A percentile compares a stretch with the other conserved stretches of the same genome.
phyloP scores from a whole-genome alignment of 2,113 vertebrate genomes.

The Pionites leucogaster region DNA sequence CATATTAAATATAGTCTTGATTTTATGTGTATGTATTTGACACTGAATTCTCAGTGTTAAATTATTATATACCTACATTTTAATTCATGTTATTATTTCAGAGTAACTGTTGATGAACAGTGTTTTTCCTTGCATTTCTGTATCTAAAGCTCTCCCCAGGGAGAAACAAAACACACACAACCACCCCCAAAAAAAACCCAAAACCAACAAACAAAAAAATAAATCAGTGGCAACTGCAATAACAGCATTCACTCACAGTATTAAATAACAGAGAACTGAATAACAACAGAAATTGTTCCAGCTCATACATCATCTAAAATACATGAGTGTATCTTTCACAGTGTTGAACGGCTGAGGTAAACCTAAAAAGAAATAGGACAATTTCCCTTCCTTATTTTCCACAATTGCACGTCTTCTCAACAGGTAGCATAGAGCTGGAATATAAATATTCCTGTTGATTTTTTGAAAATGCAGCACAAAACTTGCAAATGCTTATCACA shows the following conservation, averaged over 20 bases:
- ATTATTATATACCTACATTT: background rate
- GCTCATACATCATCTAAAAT: background rate
- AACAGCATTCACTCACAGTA: background rate
- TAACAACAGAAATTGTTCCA: background rate
- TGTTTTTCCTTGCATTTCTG: background rate
- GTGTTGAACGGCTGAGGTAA: background rate
- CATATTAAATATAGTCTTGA: background rate
- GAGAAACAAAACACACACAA: background rate
- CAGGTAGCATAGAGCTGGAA: background rate
- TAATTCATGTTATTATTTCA: background rate
- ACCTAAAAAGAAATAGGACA: background rate
- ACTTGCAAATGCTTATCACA: background rate
- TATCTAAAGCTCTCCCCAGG: background rate
- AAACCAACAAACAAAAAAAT: background rate
- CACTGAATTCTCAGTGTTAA: background rate
- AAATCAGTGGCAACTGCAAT: background rate
- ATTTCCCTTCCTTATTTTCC: background rate
- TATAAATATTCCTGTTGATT: background rate
- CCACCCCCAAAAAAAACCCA: fast-evolving
- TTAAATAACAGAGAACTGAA: background rate
- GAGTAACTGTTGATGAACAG: background rate
- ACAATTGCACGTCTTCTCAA: background rate
- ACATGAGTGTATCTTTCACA: background rate
- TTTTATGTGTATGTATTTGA: background rate
- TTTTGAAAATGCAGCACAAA: background rate